Conservation (phyloP, 23 tunicate species). For the Oikopleura dioica region DNA sequence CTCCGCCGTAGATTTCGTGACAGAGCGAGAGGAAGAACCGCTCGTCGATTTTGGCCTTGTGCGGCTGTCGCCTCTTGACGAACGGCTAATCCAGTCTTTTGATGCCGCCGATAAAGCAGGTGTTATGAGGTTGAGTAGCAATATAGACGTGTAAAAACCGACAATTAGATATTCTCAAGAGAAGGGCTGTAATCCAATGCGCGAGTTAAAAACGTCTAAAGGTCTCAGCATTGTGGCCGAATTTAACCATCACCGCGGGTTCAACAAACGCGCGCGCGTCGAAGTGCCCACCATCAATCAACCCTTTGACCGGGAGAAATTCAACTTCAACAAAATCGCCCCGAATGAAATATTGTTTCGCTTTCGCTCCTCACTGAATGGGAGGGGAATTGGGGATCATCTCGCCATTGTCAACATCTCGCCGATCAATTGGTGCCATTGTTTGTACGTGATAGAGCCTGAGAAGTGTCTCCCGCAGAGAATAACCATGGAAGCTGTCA, state of each 20-base stretch:
- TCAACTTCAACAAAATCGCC: constrained; percentile 62
- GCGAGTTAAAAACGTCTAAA: not conserved
- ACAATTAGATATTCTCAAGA: too few relatives aligned
- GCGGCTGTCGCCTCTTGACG: too few relatives aligned
- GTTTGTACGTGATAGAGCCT: constrained; percentile 28
- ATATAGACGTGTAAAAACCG: too few relatives aligned
- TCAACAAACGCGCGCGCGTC: constrained; percentile 43
- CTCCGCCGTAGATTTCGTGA: too few relatives aligned
- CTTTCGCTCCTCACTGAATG: not conserved
- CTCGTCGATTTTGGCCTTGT: too few relatives aligned
- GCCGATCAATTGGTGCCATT: constrained; percentile 67
- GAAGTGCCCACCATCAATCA: constrained; percentile 31
- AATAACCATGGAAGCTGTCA: constrained; percentile 28
- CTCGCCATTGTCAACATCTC: constrained; percentile 33
- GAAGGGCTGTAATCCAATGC: too few relatives aligned
- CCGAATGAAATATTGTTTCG: constrained; percentile 32
- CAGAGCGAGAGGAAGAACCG: too few relatives aligned
- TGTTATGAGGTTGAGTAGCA: too few relatives aligned
- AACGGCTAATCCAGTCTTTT: too few relatives aligned
- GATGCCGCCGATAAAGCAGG: too few relatives aligned
- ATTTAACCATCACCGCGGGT: constrained; percentile 42
- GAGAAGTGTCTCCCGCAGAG: constrained; percentile 26
- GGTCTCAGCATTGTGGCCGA: constrained; percentile 22
- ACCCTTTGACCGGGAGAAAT: constrained; percentile 25
- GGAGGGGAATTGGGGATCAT: not conserved